Evolutionary conservation across 2,113 vertebrate genomes (phyloP).

Genomic region (Myodes glareolus): DNA sequence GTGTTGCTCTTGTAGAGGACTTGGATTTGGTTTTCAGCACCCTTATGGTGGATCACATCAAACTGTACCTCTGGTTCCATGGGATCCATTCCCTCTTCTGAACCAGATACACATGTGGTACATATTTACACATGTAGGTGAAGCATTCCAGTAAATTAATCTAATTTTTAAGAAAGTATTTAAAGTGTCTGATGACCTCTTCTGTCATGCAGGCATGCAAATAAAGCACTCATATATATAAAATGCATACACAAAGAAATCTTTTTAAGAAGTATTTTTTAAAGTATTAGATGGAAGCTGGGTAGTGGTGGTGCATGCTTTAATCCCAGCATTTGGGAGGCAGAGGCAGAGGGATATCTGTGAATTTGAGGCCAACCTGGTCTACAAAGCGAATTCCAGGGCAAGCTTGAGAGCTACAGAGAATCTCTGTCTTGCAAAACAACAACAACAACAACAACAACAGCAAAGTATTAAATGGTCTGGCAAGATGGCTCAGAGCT

Average conservation of each 20-base stretch:
- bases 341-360: no score
- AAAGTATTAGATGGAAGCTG: not conserved
- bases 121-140: not conserved
- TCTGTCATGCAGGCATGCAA: not conserved
- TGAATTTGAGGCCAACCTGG: no score
- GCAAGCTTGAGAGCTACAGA: no score
- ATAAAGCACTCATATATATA: not conserved
- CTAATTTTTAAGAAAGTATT: not conserved
- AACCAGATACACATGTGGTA: not conserved
- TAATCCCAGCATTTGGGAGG: no score
- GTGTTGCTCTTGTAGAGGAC: not conserved
- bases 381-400: no score
- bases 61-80: no score
- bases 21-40: not conserved
- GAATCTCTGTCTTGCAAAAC: no score
- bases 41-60: not conserved
- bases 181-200: not conserved
- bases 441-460: no score
- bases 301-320: no score
- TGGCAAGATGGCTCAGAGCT: not conserved
- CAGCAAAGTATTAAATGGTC: not conserved
- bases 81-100: not conserved
- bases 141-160: not conserved
- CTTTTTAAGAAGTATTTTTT: not conserved
- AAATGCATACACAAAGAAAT: not conserved